Evolutionary conservation across 2,113 vertebrate genomes (phyloP).

Genomic region (Phodopus roborovskii): DNA sequence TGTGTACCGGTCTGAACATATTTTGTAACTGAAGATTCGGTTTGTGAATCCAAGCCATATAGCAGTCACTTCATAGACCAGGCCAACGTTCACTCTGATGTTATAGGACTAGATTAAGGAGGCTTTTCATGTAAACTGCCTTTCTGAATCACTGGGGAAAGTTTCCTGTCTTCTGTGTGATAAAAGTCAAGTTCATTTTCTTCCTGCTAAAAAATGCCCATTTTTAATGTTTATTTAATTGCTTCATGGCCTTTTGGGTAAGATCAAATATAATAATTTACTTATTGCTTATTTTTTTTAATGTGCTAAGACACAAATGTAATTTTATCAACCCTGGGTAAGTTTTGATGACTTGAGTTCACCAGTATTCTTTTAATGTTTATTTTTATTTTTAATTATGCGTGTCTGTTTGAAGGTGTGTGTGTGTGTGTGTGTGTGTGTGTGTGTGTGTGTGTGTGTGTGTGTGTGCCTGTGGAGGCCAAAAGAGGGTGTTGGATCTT

Average conservation of each 20-base stretch:
- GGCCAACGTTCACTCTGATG: not conserved
- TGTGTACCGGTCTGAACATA: not conserved
- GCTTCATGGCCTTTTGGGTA: not conserved
- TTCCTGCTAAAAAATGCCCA: not conserved
- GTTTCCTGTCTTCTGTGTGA: not conserved
- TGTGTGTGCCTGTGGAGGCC: not conserved
- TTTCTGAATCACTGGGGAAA: not conserved
- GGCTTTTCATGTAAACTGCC: conserved; percentile 6
- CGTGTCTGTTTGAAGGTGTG: not conserved
- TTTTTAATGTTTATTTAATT: conserved; percentile 6
- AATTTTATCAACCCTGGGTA: not conserved
- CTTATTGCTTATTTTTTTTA: not conserved
- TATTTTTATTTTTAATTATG: not conserved
- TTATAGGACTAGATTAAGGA: not conserved
- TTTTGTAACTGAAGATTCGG: not conserved
- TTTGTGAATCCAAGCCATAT: not conserved
- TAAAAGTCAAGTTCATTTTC: not conserved
- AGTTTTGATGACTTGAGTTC: not conserved
- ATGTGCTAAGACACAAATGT: not conserved
- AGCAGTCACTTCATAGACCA: not conserved
- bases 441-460: not conserved
- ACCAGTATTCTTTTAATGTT: not conserved
- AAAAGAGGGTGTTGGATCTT: not conserved
- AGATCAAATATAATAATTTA: not conserved
- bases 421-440: not conserved